Conservation (phyloP, 2,888 invertebrate genomes). For the Tenthredo scrophulariae region DNA sequence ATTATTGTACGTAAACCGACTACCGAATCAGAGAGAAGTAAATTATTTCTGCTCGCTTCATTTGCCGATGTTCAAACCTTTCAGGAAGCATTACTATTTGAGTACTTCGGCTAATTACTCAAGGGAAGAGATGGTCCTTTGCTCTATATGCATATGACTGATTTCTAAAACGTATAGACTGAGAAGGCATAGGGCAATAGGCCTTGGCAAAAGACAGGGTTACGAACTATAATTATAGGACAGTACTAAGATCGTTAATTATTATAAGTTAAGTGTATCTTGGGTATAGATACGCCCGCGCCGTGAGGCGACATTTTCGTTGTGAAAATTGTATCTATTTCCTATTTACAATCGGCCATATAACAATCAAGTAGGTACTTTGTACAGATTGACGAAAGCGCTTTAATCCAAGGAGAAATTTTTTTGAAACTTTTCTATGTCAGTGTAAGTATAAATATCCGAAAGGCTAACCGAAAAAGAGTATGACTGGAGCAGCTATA, state of each 20-base stretch:
- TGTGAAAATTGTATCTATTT: neutral
- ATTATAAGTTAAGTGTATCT: neutral
- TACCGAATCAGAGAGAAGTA: neutral
- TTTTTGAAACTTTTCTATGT: neutral
- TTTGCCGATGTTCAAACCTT: slow-evolving; percentile 16
- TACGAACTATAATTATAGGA: neutral
- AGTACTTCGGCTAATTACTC: slow-evolving; percentile 2
- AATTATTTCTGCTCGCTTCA: slow-evolving; percentile 22
- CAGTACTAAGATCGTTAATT: neutral
- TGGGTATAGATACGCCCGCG: neutral
- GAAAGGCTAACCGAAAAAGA: neutral
- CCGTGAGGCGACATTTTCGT: neutral
- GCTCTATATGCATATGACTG: neutral
- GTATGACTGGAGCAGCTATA: slow-evolving; percentile 2
- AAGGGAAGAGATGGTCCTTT: slow-evolving; percentile 1
- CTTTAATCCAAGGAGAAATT: neutral
- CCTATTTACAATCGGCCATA: neutral
- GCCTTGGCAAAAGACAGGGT: neutral
- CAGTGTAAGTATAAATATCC: neutral
- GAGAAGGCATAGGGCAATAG: neutral
- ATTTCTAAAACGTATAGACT: slow-evolving; percentile 2
- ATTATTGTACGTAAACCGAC: neutral
- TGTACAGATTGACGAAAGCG: neutral
- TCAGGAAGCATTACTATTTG: neutral
- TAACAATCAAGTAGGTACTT: neutral